Evolutionary conservation across 1,140 invertebrate species (phyloP), one percentile per base, ranked within the genome.

Genomic region (Drosophila ananassae): DNA sequence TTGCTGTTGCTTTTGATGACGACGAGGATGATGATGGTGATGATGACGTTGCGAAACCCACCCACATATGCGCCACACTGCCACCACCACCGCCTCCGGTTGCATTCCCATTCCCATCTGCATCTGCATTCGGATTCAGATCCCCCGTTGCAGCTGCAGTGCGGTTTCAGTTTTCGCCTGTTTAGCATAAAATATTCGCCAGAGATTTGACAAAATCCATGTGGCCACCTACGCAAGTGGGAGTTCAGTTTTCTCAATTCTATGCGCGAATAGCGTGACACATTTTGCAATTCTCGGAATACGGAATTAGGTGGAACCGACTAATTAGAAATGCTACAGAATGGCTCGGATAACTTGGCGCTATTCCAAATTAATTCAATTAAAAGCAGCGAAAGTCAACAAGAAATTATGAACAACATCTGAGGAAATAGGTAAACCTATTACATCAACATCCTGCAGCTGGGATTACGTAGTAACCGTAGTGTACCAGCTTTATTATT

Each of bases 151-250:
- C 75, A 66, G 68, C 61, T 73, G 77, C 82, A 81, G 24, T 66
- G 63, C 17, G 69, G 83, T 78, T 73, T 87, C 74, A 56, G n/a
- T 87, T 87, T 85, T 82, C 58, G 81, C 74, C 53, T 67, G 51
- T 77, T 68, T 51, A 61, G 81, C 81, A 74, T 52, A 80, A 85
- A 85, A 73, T 82, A 64, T 62, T 58, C 62, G 30, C 53, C 39
- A 56, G 63, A 55, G 59, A 80, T 67, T 87, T 85, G 68, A 79
- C 80, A 84, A 85, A 85, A 84, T 80, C 59, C 81, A 66, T 41
- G 67, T 74, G 53, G 39, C 78, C 74, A 78, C 80, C 76, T 71
- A 76, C 67, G 60, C 62, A 44, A 37, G 10, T 12, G 21, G 13
- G 41, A 46, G 13, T 46, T 46, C 17, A 21, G 41, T 46, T 46